Percentiles rank a stretch among this genome's conserved stretches.
These are phyloP conservation scores for Eunapius fragilis DNA, from an alignment of 37 sponge, comb jelly and placozoan genomes.

Conservation along the genomic window DNA sequence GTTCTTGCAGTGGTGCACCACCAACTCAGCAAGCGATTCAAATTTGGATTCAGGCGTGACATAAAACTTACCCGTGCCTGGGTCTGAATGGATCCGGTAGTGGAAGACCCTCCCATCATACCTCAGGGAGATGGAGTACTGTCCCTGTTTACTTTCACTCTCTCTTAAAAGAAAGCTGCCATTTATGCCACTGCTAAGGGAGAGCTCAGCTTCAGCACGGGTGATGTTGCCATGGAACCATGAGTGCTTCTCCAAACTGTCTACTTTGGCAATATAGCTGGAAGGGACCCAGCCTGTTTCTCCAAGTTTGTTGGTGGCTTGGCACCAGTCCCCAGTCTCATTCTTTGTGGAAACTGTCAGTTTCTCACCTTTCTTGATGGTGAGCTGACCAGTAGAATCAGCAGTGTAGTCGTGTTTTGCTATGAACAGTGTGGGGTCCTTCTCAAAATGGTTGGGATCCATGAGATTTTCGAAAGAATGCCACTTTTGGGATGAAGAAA, in stretches of 20 bases:
- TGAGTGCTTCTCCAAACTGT: conserved; percentile 93
- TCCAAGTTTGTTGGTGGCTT: conserved; percentile 62
- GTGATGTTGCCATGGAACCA: conserved; percentile 96
- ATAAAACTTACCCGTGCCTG: conserved; percentile 52
- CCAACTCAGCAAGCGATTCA: conserved; percentile 75
- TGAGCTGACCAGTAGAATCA: conserved; percentile 76
- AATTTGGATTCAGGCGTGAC: conserved; percentile 90
- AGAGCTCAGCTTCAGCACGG: conserved; percentile 89
- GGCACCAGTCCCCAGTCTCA: conserved; percentile 84
- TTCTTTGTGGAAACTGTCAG: conserved; percentile 67
- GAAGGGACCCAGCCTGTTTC: conserved; percentile 94
- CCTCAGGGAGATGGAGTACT: conserved; percentile 93
- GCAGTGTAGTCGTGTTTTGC: conserved; percentile 77
- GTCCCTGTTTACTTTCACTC: conserved; percentile 97
- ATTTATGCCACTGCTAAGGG: conserved; percentile 90
- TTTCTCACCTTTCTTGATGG: conserved; percentile 74
- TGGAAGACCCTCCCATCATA: conserved; percentile 93
- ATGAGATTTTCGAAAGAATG: conserved; percentile 66
- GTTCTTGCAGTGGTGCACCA: conserved; percentile 88
- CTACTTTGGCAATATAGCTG: conserved; percentile 87
- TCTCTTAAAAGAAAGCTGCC: conserved; percentile 95
- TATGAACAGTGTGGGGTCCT: conserved; percentile 73
- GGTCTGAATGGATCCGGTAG: conserved; percentile 80
- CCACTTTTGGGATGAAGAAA: conserved; percentile 38
- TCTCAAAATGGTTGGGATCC: not conserved